A percentile compares a stretch with the other conserved stretches of the same genome.
These are phyloP conservation scores for Pheucticus melanocephalus DNA, from an alignment of 2,113 vertebrate genomes.

Conservation along the genomic window DNA sequence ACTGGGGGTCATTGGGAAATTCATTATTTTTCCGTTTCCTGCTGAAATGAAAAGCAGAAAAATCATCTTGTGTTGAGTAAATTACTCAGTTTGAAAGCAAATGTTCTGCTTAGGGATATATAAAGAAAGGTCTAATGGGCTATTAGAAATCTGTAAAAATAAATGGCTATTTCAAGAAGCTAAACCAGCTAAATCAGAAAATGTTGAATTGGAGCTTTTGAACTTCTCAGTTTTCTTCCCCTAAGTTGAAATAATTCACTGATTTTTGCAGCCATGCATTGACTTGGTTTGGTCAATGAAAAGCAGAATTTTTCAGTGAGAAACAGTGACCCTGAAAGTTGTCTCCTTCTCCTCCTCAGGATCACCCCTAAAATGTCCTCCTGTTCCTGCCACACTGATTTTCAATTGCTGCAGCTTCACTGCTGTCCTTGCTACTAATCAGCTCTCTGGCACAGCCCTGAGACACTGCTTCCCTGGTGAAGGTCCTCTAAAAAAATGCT, in stretches of 20 bases:
- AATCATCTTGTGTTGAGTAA: slow-evolving; percentile 13
- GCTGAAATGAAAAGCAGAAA: slow-evolving; percentile 40
- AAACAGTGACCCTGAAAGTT: not conserved
- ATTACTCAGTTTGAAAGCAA: slow-evolving; percentile 26
- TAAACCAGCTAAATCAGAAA: slow-evolving; percentile 15
- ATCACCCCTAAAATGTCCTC: not conserved
- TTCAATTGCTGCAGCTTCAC: not conserved
- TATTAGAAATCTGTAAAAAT: slow-evolving; percentile 45
- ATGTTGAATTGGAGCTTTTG: slow-evolving; percentile 1
- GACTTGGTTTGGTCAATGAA: not conserved
- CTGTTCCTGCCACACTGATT: not conserved
- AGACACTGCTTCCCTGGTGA: not conserved
- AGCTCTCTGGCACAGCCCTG: not conserved
- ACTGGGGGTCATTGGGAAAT: not conserved
- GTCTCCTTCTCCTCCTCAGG: not conserved
- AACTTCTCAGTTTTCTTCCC: not conserved
- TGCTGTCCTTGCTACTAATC: not conserved
- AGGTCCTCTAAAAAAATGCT: not conserved
- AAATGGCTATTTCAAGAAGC: slow-evolving; percentile 26
- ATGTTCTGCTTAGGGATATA: not conserved
- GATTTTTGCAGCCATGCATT: not conserved
- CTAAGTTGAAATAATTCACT: not conserved
- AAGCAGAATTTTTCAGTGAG: not conserved
- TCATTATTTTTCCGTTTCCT: not conserved
- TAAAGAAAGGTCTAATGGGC: not conserved